Base-by-base conservation (phyloP, 2,888 invertebrate species). In the Yponomeuta malinellus region DNA sequence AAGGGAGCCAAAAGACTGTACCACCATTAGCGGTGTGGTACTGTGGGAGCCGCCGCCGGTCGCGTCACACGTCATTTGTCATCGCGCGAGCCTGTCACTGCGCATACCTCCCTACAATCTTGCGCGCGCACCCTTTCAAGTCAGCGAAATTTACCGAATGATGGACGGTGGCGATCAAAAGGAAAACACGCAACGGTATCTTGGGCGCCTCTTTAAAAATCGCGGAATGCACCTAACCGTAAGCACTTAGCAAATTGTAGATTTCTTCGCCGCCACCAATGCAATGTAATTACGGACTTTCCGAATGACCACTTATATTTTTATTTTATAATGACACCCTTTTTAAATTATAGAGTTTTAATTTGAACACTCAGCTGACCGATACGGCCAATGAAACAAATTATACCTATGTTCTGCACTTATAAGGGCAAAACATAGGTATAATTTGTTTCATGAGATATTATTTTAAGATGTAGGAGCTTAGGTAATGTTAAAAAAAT, bases 121-220 rank as follows among this genome's bases (percentile, higher is more conserved):
- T n/a, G 66, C 67, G 85, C 89, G 88, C 89, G 89, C 88, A 89
- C 86, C 87, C 84, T 88, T 85, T 86, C 84, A 81, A 83, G 84
- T 84, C 82, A 76, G 81, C 79, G 23, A 84, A 85, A 81, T 85
- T 86, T 83, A 83, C 86, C 83, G 84, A 84, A 83, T 71, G 71
- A 71, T 71, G 71, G 68, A 71, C 71, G 68, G 63, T 48, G 43
- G 52, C 71, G 37, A 68, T 81, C 76, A 74, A 77, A 81, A 83
- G 80, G 84, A 84, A 85, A 83, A 71, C 66, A 48, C n/a, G 37
- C 63, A 71, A 70, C 69, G 70, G 71, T 64, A 67, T 70, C 63
- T 70, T 63, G 37, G 65, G 59, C 70, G 65, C 65, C 37, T 43
- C 33, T 52, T 63, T 70, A 63, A 70, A 67, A 43, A 43, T 33